A percentile compares a stretch with the other conserved stretches of the same genome.
Evolutionary conservation across 2,888 invertebrate species (phyloP).

Genomic region (Cryptocheilus praepositus): DNA sequence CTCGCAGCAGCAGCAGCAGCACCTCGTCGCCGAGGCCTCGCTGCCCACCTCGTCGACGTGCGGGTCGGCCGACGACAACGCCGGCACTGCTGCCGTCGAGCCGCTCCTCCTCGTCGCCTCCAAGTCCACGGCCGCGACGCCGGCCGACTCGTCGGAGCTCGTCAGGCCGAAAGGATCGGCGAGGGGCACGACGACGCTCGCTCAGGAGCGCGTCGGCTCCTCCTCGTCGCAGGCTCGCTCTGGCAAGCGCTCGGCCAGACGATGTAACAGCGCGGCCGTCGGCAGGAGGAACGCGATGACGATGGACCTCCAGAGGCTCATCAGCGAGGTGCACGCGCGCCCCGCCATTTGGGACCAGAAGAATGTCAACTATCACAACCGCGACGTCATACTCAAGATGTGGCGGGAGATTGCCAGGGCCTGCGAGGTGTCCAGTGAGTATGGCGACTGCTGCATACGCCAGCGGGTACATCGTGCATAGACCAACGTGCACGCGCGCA

Average conservation of each 20-base stretch:
- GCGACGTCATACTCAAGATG: constrained; percentile 63
- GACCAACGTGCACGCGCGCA: too few relatives aligned
- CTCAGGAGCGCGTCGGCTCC: constrained; percentile 1
- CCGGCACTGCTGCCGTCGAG: constrained; percentile 7
- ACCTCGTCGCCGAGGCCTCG: neutral
- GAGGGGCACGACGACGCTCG: constrained; percentile 2
- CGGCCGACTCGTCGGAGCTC: neutral
- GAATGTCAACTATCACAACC: constrained; percentile 65
- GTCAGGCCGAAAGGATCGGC: neutral
- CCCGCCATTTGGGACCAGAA: constrained; percentile 67
- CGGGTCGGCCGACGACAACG: constrained; percentile 6
- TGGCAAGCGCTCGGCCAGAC: constrained; percentile 50
- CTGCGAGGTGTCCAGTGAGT: constrained; percentile 65
- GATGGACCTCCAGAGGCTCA: constrained; percentile 64
- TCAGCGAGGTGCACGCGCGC: constrained; percentile 62
- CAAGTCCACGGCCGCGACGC: neutral
- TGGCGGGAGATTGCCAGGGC: constrained; percentile 65
- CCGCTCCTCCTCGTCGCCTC: neutral
- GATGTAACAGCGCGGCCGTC: constrained; percentile 49
- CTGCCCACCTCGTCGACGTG: constrained; percentile 2
- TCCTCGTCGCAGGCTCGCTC: constrained; percentile 37
- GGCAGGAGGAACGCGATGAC: constrained; percentile 57
- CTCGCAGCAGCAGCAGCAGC: too few relatives aligned
- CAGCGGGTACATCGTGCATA: too few relatives aligned
- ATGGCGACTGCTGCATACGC: too few relatives aligned